Evolutionary conservation across 2,797 vertebrate genomes (phyloP).

Genomic region (Channa striata): DNA sequence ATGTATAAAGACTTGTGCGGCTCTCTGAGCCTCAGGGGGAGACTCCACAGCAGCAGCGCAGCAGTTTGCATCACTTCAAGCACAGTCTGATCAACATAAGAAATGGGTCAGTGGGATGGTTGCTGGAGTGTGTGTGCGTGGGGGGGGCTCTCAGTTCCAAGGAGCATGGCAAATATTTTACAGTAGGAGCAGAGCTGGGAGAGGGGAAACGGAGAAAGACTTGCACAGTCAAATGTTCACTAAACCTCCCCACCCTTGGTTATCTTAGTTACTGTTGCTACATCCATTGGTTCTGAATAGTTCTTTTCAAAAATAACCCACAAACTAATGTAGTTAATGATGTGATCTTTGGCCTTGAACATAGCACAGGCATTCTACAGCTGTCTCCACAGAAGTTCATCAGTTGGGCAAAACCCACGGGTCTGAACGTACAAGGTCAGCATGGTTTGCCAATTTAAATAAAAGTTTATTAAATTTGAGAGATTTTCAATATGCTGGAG

Average conservation of each 20-base stretch:
- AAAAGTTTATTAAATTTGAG: too few relatives aligned
- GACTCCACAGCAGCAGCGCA: conserved; percentile 43
- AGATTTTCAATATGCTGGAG: too few relatives aligned
- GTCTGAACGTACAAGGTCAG: too few relatives aligned
- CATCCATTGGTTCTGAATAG: too few relatives aligned
- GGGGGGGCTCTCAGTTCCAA: conserved; percentile 46
- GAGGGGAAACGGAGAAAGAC: neutral
- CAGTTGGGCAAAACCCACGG: too few relatives aligned
- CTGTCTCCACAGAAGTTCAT: too few relatives aligned
- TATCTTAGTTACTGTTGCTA: neutral
- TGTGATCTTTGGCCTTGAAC: too few relatives aligned
- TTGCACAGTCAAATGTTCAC: too few relatives aligned
- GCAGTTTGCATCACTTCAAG: conserved; percentile 67
- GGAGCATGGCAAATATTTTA: conserved; percentile 49
- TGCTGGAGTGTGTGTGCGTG: neutral
- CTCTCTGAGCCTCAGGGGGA: conserved; percentile 42
- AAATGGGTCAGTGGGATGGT: conserved; percentile 61
- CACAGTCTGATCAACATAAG: conserved; percentile 65
- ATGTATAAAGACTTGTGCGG: conserved; percentile 54
- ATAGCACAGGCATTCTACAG: too few relatives aligned
- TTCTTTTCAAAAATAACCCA: too few relatives aligned
- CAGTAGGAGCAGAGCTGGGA: conserved; percentile 31
- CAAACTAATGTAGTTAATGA: too few relatives aligned
- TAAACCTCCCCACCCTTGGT: neutral
- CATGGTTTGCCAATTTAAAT: too few relatives aligned